Percentiles rank a stretch among this genome's conserved stretches.
phyloP scores from a whole-genome alignment of 2,797 vertebrate genomes.

The Acropternis orthonyx region DNA sequence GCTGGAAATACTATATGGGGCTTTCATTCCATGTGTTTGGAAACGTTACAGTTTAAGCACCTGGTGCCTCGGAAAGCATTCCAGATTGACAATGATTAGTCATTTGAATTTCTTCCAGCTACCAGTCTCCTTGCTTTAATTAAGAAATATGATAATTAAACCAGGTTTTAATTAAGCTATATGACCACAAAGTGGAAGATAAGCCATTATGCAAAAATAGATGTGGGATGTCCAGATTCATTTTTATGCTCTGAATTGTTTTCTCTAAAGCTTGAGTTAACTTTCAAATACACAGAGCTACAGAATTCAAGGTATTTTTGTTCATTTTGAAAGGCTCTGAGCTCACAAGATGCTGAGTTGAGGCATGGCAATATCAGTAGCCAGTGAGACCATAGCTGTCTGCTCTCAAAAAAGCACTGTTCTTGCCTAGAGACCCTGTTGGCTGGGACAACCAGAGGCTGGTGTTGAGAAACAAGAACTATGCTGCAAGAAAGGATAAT shows the following conservation, averaged over 20 bases:
- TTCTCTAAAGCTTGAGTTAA: neutral
- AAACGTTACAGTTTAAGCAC: conserved; percentile 3
- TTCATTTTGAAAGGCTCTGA: neutral
- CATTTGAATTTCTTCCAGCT: conserved; percentile 49
- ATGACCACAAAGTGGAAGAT: neutral
- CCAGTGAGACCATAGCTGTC: neutral
- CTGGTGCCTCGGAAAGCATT: neutral
- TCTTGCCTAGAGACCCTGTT: neutral
- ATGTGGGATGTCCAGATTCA: neutral
- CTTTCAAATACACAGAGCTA: neutral
- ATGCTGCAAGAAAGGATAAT: neutral
- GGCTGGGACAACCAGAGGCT: neutral
- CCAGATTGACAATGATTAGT: conserved; percentile 45
- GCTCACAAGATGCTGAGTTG: neutral
- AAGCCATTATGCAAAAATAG: neutral
- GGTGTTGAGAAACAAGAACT: neutral
- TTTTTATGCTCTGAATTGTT: neutral
- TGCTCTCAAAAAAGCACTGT: neutral
- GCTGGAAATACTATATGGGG: neutral
- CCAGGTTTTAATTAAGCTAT: conserved; percentile 29
- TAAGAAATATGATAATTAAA: conserved; percentile 41
- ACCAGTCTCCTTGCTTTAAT: conserved; percentile 30
- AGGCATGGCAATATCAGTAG: neutral
- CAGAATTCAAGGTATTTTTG: neutral
- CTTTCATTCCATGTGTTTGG: neutral